These are phyloP conservation scores for Antheraea yamamai DNA, from an alignment of 2,888 invertebrate species.

Conservation along the genomic window DNA sequence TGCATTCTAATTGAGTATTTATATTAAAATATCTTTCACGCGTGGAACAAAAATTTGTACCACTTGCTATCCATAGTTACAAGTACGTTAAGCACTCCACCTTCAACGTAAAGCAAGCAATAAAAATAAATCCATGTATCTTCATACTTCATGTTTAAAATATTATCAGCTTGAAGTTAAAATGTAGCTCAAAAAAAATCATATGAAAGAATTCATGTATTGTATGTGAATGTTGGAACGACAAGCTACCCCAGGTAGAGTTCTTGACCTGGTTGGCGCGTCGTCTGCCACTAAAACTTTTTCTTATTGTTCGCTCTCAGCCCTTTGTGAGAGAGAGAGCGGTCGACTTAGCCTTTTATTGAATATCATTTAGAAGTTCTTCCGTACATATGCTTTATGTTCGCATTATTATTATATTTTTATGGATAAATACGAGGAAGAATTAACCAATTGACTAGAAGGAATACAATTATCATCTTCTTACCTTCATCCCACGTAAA, in stretches of 20 bases:
- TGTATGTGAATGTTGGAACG: not conserved
- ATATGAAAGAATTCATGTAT: not conserved
- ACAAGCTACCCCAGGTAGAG: not conserved
- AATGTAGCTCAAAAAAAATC: no score
- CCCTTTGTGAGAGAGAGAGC: not conserved
- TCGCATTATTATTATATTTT: not conserved
- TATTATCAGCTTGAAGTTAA: no score
- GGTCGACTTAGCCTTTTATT: not conserved
- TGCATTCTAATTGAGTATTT: not conserved
- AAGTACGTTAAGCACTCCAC: not conserved
- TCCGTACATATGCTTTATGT: not conserved
- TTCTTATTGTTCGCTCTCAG: constrained; percentile 5
- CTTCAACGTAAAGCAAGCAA: not conserved
- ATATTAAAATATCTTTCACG: not conserved
- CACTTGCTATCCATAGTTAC: not conserved
- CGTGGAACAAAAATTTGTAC: not conserved
- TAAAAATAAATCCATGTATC: not conserved
- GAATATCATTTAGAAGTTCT: not conserved
- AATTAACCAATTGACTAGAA: no score
- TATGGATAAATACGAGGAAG: not conserved
- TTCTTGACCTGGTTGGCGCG: constrained; percentile 1
- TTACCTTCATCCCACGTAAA: no score
- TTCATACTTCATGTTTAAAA: no score
- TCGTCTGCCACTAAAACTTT: not conserved
- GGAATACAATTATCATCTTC: no score